A percentile compares a stretch with the other conserved stretches of the same genome.
These are phyloP conservation scores for Nymphalis c-album DNA, from an alignment of 2,888 invertebrate species.

Conservation along the genomic window DNA sequence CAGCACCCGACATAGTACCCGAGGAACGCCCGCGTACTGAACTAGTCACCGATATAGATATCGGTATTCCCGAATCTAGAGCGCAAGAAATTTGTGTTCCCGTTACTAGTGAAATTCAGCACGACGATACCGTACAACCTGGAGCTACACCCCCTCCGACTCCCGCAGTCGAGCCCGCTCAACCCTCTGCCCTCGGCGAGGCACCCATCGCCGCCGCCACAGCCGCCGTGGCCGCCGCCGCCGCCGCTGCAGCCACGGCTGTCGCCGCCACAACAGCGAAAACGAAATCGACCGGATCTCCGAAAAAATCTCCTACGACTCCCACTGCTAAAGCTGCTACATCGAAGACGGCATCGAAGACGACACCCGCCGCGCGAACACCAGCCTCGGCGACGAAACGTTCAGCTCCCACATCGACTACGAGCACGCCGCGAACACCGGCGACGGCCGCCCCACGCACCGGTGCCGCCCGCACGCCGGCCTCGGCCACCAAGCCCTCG, in stretches of 20 bases:
- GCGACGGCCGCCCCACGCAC: conserved; percentile 38
- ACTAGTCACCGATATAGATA: conserved; percentile 70
- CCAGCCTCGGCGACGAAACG: conserved; percentile 46
- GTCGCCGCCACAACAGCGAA: conserved; percentile 48
- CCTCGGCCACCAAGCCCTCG: conserved; percentile 46
- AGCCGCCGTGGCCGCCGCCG: conserved; percentile 54
- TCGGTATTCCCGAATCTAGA: conserved; percentile 66
- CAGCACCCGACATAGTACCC: conserved; percentile 68
- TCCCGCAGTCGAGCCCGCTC: conserved; percentile 48
- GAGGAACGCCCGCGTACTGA: conserved; percentile 57
- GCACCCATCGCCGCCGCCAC: conserved; percentile 47
- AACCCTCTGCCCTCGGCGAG: conserved; percentile 46
- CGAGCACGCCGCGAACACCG: conserved; percentile 40
- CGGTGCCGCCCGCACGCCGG: conserved; percentile 39
- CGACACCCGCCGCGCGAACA: conserved; percentile 48
- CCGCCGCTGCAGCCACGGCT: conserved; percentile 47
- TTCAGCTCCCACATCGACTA: conserved; percentile 40
- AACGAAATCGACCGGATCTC: conserved; percentile 41
- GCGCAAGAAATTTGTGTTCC: conserved; percentile 77
- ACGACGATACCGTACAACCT: conserved; percentile 56
- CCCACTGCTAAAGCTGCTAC: conserved; percentile 49
- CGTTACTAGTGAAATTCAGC: conserved; percentile 66
- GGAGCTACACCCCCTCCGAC: conserved; percentile 52
- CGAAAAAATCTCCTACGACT: conserved; percentile 47
- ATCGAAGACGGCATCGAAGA: conserved; percentile 44